Evolutionary conservation across 2,797 vertebrate genomes (phyloP), one percentile per base, ranked within the genome.

Genomic region (Acestrorhynchus altus): DNA sequence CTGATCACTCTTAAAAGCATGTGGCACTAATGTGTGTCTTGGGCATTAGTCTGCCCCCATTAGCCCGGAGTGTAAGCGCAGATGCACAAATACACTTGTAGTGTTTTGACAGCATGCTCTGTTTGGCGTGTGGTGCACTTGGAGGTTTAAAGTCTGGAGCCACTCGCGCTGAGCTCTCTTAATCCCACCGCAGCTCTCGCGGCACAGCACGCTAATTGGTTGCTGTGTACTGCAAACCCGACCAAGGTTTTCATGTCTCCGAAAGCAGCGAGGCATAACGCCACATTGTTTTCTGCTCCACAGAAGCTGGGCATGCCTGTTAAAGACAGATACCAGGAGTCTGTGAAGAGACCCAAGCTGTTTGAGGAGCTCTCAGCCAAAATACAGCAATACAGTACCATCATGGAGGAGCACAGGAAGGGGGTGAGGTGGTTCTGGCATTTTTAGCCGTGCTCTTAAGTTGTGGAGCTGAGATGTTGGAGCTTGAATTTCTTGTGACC

Each of bases 271-370:
- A 67, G 46, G 44, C 59, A 59, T 61, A 63, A 63, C 57, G 59
- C 60, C 22, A 13, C 18, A 44, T 68, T 71, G 74, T 76, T 49
- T 40, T 77, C 35, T 18, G 67, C 35, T 71, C 28, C 92, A 81
- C 85, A 94, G 93, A 94, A 92, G 93, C 84, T 93, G 40, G 92
- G 93, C 72, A 86, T 86, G 82, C 93, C 94, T 15, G 88, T 95
- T 82, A 90, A 94, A 88, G 84, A 91, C 28, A 87, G 93, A 26
- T 94, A 90, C 83, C 92, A 92, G 59, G 94, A 95, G 84, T 92
- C 93, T 46, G 91, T 92, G 61, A 90, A 91, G 18, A 91, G 94
- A 26, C 94, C 93, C 8, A 93, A 80, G 77, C 40, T 89, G 8
- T 89, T 96, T 16, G 91, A 93, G 44, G 90, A 93, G 78, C 54